Base-by-base conservation (phyloP, 1,140 invertebrate genomes). In the Drosophila murphyi region DNA sequence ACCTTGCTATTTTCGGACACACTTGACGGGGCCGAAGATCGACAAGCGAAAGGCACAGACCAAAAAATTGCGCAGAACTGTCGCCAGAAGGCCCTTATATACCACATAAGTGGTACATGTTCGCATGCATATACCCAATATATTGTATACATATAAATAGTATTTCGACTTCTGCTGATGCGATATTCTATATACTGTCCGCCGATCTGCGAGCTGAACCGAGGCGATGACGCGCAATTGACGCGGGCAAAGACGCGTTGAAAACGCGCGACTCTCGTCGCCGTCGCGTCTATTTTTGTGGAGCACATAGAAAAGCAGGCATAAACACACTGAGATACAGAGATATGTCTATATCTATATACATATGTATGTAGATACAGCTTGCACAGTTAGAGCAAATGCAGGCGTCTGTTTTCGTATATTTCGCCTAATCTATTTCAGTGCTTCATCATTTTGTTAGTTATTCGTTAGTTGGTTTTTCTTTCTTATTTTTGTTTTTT, bases 1-100 rank as follows among this genome's bases (percentile, higher is more conserved):
- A 88, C 80, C 85, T 90, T 72, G 86, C 85, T 88, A 88, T 88
- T 88, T 88, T 88, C 74, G 85, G 80, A 78, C 71, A 90, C 86
- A 85, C 85, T 88, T 88, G 85, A 88, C 68, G 85, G 62, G 61
- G 67, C 64, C 51, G 65, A 69, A 76, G 82, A 87, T 87, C 82
- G 82, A 81, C 83, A 76, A 69, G 70, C 82, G 64, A 82, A 81
- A 83, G 76, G 56, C 75, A 60, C 60, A 79, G 56, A 79, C 50
- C 74, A 72, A 86, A 87, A 20, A 87, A 88, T 76, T 88, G 85
- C 86, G 85, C 85, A 88, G 80, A 88, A 81, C 74, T 88, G 85
- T 88, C 80, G 85, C 80, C 82, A 77, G 72, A 62, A 74, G 74
- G 86, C 85, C 85, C 85, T 88, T 88, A 80, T 88, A 69, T 88